Conservation (phyloP, 2,888 invertebrate species). For the Perithous albicinctus region DNA sequence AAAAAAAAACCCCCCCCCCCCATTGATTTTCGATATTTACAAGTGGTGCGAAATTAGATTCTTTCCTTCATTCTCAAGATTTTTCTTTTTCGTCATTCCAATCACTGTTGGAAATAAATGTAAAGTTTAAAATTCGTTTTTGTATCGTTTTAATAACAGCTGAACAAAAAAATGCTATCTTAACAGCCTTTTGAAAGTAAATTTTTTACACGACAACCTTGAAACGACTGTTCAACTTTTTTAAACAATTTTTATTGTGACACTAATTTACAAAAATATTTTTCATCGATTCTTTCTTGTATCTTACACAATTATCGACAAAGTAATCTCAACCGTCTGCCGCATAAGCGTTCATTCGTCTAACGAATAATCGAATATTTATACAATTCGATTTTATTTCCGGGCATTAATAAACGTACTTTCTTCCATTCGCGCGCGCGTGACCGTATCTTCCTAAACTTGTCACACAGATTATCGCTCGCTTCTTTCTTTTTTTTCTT, state of each 20-base stretch:
- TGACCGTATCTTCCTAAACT: constrained; percentile 43
- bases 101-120: not conserved
- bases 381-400: constrained; percentile 38
- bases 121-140: not conserved
- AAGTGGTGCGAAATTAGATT: constrained; percentile 19
- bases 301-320: constrained; percentile 8
- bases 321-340: constrained; percentile 6
- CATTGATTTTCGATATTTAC: not conserved
- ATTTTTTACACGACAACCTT: constrained; percentile 15
- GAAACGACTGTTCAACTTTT: not conserved
- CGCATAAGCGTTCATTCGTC: constrained; percentile 6
- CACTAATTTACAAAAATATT: not conserved
- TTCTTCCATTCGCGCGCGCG: constrained; percentile 31
- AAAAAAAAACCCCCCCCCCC: no score
- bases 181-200: not conserved
- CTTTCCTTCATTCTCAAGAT: constrained; percentile 1
- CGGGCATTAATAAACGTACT: constrained; percentile 36
- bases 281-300: not conserved
- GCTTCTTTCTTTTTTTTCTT: constrained; percentile 1
- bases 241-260: not conserved
- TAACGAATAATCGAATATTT: constrained; percentile 36
- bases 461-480: constrained; percentile 28
- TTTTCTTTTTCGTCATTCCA: constrained; percentile 21
- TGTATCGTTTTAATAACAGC: not conserved
- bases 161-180: not conserved